Percentiles rank a stretch among this genome's conserved stretches.
phyloP scores from a whole-genome alignment of 2,888 invertebrate genomes.

The Seira sanloemensis region DNA sequence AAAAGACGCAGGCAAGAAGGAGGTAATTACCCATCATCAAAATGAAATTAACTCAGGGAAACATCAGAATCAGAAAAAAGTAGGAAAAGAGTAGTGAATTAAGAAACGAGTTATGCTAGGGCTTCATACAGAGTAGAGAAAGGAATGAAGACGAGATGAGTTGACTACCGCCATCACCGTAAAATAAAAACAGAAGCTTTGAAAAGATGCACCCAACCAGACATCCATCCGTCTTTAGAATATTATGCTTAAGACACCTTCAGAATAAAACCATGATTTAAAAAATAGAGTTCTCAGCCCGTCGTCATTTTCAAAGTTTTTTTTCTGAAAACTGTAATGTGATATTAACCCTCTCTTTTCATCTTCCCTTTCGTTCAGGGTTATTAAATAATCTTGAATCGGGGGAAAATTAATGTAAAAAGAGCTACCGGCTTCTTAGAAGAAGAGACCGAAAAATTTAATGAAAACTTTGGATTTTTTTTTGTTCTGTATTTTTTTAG shows the following conservation, averaged over 20 bases:
- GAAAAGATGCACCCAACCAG: conserved; percentile 26
- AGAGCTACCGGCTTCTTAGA: neutral
- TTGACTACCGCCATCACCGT: neutral
- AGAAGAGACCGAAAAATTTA: neutral
- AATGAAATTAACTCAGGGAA: conserved; percentile 58
- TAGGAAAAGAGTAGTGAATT: neutral
- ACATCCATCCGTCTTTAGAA: conserved; percentile 9
- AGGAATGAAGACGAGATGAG: conserved; percentile 28
- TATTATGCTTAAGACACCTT: neutral
- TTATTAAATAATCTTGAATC: conserved; percentile 37
- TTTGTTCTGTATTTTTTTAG: too few relatives aligned
- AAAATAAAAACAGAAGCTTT: conserved; percentile 26
- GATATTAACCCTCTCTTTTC: conserved; percentile 41
- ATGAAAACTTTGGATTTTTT: too few relatives aligned
- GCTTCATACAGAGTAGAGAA: neutral
- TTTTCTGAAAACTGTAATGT: conserved; percentile 40
- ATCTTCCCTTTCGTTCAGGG: conserved; percentile 46
- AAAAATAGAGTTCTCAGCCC: neutral
- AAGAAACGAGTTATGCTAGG: neutral
- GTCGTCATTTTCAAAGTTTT: neutral
- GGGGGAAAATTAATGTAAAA: neutral
- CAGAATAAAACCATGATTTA: neutral
- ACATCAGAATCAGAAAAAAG: conserved; percentile 39
- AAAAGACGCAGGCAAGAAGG: conserved; percentile 27
- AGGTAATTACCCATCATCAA: conserved; percentile 64